Evolutionary conservation across 64 coral and sea anemone genomes (phyloP).

Genomic region (Actinia equina): DNA sequence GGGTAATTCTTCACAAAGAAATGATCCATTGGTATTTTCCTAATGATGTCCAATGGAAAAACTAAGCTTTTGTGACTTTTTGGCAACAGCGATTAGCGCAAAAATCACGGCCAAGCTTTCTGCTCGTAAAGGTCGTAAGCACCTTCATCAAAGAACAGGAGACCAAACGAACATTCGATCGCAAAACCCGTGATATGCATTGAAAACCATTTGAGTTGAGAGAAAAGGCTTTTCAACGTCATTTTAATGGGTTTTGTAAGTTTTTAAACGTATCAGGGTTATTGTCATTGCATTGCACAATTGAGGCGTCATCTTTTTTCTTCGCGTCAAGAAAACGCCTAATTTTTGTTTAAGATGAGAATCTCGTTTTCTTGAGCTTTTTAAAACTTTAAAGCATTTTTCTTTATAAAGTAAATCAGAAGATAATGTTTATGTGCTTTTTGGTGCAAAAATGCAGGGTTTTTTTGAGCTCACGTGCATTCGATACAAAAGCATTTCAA

Average conservation of each 20-base stretch:
- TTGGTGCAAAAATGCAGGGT: neutral
- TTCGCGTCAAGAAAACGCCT: constrained; percentile 3
- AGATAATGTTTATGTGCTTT: neutral
- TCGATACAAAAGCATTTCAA: constrained; percentile 1
- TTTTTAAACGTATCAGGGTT: neutral
- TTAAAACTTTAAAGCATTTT: neutral
- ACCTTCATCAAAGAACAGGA: constrained; percentile 20
- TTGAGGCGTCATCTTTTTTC: neutral
- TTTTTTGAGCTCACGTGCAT: constrained; percentile 1
- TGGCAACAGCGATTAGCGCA: neutral
- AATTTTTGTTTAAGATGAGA: neutral
- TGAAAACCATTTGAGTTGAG: neutral
- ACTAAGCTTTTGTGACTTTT: neutral
- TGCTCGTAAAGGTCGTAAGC: constrained; percentile 10
- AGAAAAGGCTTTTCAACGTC: neutral
- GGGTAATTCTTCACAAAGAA: neutral
- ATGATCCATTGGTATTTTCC: neutral
- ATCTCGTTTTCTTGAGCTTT: neutral
- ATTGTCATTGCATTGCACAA: neutral
- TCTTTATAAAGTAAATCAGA: neutral
- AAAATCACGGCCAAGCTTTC: constrained; percentile 17
- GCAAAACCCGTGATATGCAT: neutral
- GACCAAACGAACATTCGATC: constrained; percentile 5
- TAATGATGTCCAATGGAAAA: neutral
- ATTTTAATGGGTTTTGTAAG: neutral